These are phyloP conservation scores for Dastarcus helophoroides DNA, from an alignment of 2,888 invertebrate genomes.

Conservation along the genomic window DNA sequence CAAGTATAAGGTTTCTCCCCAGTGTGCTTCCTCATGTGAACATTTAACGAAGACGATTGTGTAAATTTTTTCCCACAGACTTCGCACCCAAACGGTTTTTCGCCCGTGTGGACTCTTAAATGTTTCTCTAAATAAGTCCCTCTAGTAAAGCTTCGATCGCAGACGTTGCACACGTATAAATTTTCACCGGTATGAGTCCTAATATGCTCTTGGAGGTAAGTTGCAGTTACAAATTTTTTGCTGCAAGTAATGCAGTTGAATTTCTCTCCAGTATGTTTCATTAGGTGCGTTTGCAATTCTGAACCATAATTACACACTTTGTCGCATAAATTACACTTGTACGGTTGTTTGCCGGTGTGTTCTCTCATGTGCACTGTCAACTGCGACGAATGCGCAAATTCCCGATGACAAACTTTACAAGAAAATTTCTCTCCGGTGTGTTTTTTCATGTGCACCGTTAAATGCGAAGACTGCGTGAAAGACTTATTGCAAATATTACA, in stretches of 20 bases:
- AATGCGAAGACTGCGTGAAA: constrained; percentile 49
- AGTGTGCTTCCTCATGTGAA: too few relatives aligned
- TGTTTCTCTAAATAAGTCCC: too few relatives aligned
- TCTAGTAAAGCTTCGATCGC: constrained; percentile 19
- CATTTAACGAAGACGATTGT: too few relatives aligned
- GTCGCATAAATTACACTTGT: constrained; percentile 26
- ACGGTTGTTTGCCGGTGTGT: constrained; percentile 30
- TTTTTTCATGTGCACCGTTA: constrained; percentile 44
- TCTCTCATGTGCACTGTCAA: constrained; percentile 28
- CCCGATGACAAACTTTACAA: constrained; percentile 24
- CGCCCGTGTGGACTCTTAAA: too few relatives aligned
- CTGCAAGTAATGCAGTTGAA: constrained; percentile 23
- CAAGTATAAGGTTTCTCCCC: too few relatives aligned
- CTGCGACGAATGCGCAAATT: constrained; percentile 28
- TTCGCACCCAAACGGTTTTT: too few relatives aligned
- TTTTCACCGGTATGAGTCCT: too few relatives aligned
- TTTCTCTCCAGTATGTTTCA: constrained; percentile 26
- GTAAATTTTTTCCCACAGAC: too few relatives aligned
- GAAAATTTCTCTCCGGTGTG: constrained; percentile 43
- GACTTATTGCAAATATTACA: constrained; percentile 47
- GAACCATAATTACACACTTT: constrained; percentile 26
- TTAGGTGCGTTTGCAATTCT: constrained; percentile 24
- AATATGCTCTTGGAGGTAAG: too few relatives aligned
- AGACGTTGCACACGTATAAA: too few relatives aligned
- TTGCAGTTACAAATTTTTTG: too few relatives aligned